phyloP scores from a whole-genome alignment of 2,888 invertebrate species.

The Acrobasis consociella region DNA sequence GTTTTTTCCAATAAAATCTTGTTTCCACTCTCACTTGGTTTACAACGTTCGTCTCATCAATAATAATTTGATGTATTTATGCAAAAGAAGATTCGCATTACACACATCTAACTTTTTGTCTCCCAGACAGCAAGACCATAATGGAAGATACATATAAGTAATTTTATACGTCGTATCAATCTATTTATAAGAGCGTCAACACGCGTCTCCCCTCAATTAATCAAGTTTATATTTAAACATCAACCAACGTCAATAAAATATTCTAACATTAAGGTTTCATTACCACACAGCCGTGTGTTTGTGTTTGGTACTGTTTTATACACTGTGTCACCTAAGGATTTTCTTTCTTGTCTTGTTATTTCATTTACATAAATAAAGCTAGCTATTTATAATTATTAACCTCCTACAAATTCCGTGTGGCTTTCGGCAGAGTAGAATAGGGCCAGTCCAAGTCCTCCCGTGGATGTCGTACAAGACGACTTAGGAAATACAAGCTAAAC shows the following conservation, averaged over 20 bases:
- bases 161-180: constrained; percentile 20
- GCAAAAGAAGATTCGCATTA: too few relatives aligned
- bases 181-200: constrained; percentile 11
- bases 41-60: too few relatives aligned
- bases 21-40: too few relatives aligned
- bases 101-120: neutral
- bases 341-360: neutral
- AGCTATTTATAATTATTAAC: too few relatives aligned
- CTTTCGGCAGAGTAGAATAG: too few relatives aligned
- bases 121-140: neutral
- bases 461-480: too few relatives aligned
- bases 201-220: constrained; percentile 16
- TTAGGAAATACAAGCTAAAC: too few relatives aligned
- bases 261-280: constrained; percentile 13
- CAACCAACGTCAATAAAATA: constrained; percentile 8
- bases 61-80: too few relatives aligned
- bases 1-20: too few relatives aligned
- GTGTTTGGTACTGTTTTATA: neutral
- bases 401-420: too few relatives aligned
- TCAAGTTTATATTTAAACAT: constrained; percentile 21
- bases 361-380: too few relatives aligned
- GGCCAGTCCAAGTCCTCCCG: too few relatives aligned
- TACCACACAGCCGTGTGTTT: neutral
- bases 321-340: neutral
- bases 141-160: constrained; percentile 38